Evolutionary conservation across 2,888 invertebrate genomes (phyloP).

Genomic region (Agrotis clavis): DNA sequence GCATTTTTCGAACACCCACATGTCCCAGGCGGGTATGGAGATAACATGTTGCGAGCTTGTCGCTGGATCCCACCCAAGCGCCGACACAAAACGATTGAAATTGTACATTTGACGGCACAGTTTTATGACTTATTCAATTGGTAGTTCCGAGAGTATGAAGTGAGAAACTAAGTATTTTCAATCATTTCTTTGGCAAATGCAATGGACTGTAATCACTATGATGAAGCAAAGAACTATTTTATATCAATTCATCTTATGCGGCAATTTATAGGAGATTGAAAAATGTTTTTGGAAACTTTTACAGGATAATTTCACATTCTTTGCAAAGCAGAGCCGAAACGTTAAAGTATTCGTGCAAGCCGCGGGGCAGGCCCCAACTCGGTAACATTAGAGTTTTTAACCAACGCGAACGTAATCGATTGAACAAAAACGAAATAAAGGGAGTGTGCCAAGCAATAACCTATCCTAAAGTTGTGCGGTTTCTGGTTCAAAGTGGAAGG

Average conservation of each 20-base stretch:
- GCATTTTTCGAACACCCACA: conserved; percentile 62
- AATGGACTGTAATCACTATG: conserved; percentile 45
- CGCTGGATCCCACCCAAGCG: conserved; percentile 65
- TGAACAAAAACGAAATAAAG: conserved; percentile 50
- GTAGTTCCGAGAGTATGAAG: conserved; percentile 60
- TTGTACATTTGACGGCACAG: conserved; percentile 66
- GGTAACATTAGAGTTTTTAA: conserved; percentile 62
- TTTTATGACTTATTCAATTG: conserved; percentile 74
- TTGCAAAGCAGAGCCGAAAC: conserved; percentile 48
- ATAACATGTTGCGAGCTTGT: conserved; percentile 61
- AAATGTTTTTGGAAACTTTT: conserved; percentile 48
- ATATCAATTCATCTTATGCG: conserved; percentile 9
- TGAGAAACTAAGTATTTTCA: conserved; percentile 55
- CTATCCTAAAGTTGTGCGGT: conserved; percentile 48
- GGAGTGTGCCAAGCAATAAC: conserved; percentile 59
- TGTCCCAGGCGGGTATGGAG: conserved; percentile 52
- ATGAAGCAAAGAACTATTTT: conserved; percentile 17
- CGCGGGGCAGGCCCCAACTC: conserved; percentile 48
- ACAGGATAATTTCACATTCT: conserved; percentile 46
- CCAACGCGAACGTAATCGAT: conserved; percentile 51
- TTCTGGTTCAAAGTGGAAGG: conserved; percentile 61
- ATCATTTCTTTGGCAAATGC: conserved; percentile 50
- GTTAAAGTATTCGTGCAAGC: conserved; percentile 48
- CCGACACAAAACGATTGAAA: conserved; percentile 68
- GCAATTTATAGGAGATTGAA: conserved; percentile 28